These are phyloP conservation scores for Perizoma flavofasciatum DNA, from an alignment of 2,888 invertebrate species.

Conservation along the genomic window DNA sequence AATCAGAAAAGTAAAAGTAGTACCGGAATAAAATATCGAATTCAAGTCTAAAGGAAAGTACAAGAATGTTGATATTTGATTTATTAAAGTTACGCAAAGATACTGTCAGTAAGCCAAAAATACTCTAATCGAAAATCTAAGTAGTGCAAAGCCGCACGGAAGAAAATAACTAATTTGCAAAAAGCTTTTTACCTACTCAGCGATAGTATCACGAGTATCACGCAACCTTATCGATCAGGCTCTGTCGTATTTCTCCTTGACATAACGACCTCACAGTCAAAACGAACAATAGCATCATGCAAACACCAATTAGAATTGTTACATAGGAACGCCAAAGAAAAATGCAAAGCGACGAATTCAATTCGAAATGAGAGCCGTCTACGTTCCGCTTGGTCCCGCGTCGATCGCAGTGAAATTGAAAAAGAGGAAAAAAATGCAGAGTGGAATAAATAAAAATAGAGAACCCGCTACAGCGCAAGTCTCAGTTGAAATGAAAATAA, in stretches of 20 bases:
- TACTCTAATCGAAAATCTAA: slow-evolving; percentile 35
- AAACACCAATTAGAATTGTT: slow-evolving; percentile 80
- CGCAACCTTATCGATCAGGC: slow-evolving; percentile 68
- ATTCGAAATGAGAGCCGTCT: slow-evolving; percentile 81
- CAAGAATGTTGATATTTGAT: slow-evolving; percentile 20
- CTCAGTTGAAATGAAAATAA: slow-evolving; percentile 83
- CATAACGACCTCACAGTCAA: slow-evolving; percentile 59
- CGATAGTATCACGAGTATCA: slow-evolving; percentile 67
- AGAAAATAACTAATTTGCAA: slow-evolving; percentile 67
- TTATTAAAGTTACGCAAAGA: slow-evolving; percentile 20
- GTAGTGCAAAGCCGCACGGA: slow-evolving; percentile 43
- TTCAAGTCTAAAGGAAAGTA: background rate
- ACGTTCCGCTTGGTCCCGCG: slow-evolving; percentile 75
- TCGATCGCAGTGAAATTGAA: slow-evolving; percentile 80
- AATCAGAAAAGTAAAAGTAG: no score
- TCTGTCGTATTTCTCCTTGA: slow-evolving; percentile 51
- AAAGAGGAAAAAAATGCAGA: slow-evolving; percentile 67
- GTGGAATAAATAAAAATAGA: slow-evolving; percentile 83
- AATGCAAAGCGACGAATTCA: slow-evolving; percentile 77
- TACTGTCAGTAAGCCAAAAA: slow-evolving; percentile 10
- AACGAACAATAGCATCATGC: slow-evolving; percentile 72
- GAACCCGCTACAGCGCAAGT: slow-evolving; percentile 83
- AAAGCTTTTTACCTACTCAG: slow-evolving; percentile 64
- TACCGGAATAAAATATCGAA: no score
- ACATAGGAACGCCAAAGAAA: slow-evolving; percentile 65